phyloP scores from a whole-genome alignment of 92 coral and sea anemone species.

The Pocillopora meandrina region DNA sequence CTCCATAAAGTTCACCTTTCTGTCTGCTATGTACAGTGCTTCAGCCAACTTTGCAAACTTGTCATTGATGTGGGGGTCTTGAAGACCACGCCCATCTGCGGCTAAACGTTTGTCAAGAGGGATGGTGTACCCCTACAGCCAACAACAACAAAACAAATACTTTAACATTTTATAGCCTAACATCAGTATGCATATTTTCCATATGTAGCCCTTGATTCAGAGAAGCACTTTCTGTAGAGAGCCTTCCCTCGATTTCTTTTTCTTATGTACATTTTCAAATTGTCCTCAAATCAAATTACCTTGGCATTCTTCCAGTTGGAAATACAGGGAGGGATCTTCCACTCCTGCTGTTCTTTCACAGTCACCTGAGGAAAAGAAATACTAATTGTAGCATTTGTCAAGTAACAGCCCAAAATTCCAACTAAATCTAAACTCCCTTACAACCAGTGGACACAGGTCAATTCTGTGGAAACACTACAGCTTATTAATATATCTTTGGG shows the following conservation, averaged over 20 bases:
- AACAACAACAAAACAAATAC: not conserved
- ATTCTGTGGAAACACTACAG: no score
- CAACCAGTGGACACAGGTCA: no score
- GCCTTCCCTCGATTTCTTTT: no score
- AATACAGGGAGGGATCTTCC: constrained; percentile 99
- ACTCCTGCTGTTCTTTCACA: constrained; percentile 98
- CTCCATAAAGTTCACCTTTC: constrained; percentile 61
- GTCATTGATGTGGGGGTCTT: constrained; percentile 97
- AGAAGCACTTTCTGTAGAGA: no score
- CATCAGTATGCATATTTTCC: no score
- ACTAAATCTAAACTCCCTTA: no score
- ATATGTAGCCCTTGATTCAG: no score
- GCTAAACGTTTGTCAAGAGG: constrained; percentile 97
- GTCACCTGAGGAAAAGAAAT: constrained; percentile 66
- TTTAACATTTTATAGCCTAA: no score
- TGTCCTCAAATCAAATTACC: constrained; percentile 31
- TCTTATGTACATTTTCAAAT: no score
- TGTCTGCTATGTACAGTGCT: constrained; percentile 96
- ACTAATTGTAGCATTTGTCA: no score
- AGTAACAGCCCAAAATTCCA: not conserved
- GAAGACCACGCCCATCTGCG: constrained; percentile 98
- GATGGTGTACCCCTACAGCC: constrained; percentile 87
- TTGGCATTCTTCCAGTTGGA: constrained; percentile 99
- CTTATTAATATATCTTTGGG: no score
- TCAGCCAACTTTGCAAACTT: constrained; percentile 99